These are phyloP conservation scores for Zonotrichia albicollis DNA, from an alignment of 2,797 vertebrate species.

Conservation along the genomic window DNA sequence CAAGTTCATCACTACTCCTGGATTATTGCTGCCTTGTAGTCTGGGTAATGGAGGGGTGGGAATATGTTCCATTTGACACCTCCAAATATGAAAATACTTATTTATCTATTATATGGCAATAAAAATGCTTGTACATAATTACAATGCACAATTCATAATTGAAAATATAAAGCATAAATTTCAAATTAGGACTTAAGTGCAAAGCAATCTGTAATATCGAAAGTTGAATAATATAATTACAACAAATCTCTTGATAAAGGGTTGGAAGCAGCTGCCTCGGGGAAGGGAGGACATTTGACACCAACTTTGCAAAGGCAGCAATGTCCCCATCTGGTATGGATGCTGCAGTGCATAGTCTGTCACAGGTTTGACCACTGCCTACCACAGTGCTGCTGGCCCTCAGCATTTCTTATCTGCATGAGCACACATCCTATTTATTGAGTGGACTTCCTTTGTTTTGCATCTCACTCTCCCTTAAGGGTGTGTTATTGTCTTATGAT, in stretches of 20 bases:
- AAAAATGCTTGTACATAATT: not conserved
- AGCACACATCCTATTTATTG: not conserved
- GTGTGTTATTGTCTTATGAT: not conserved
- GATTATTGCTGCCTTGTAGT: not conserved
- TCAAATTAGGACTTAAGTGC: not conserved
- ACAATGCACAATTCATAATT: not conserved
- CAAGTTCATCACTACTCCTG: not conserved
- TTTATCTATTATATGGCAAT: not conserved
- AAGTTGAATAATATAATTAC: not conserved
- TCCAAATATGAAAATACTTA: not conserved
- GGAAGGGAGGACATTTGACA: not conserved
- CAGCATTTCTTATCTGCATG: not conserved
- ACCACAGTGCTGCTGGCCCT: not conserved
- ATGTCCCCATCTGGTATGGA: not conserved
- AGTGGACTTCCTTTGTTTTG: not conserved
- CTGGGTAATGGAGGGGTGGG: no score
- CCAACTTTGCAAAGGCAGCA: not conserved
- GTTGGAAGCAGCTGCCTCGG: not conserved
- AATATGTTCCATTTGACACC: not conserved
- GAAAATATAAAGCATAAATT: not conserved
- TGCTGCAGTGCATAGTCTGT: not conserved
- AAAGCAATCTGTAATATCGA: not conserved
- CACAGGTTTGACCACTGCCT: fast-evolving
- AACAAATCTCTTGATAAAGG: not conserved
- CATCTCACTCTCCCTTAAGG: not conserved